Base-by-base conservation (phyloP, 2,888 invertebrate species). In the Sphinx pinastri region DNA sequence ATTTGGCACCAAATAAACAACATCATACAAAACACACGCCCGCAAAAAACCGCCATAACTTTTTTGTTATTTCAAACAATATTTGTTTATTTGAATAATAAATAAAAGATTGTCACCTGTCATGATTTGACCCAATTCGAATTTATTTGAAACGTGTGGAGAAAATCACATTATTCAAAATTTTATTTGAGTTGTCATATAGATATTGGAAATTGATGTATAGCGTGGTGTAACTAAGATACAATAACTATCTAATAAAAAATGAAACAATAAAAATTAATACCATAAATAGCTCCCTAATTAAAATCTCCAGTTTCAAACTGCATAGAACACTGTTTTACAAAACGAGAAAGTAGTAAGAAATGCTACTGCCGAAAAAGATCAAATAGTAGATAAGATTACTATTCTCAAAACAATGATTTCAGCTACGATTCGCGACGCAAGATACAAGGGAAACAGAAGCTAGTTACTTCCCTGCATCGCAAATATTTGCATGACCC, bases 1-100 rank as follows among this genome's bases (percentile, higher is more conserved):
- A 80, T 83, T 83, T 79, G 79, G 81, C 77, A 77, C 75, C 81
- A 72, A 77, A 81, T 84, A 84, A 82, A 84, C 84, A 83, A 79
- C 77, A 81, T 84, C 78, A 81, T 84, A 79, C 82, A 77, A 77
- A 74, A 75, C 76, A 79, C 80, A 12, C 19, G 49, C 63, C 19
- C 10, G 16, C 45, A 63, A 16, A 63, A 63, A 63, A 16, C 63
- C 55, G 55, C 25, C 63, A 63, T 49, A 16, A 19, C 19, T 49
- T 47, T 38, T 63, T 16, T 63, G 63, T 63, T 63, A 49, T 63
- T 63, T 63, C 19, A 19, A 63, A 72, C 74, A 76, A 75, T 76
- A 74, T 63, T 63, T 47, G 47, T 63, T 63, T 49, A 49, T 63
- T 45, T 63, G 19, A 63, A 19, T 63, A 63, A 19, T 63, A 49